Conservation (phyloP, 2,888 invertebrate species). For the Polia nebulosa region DNA sequence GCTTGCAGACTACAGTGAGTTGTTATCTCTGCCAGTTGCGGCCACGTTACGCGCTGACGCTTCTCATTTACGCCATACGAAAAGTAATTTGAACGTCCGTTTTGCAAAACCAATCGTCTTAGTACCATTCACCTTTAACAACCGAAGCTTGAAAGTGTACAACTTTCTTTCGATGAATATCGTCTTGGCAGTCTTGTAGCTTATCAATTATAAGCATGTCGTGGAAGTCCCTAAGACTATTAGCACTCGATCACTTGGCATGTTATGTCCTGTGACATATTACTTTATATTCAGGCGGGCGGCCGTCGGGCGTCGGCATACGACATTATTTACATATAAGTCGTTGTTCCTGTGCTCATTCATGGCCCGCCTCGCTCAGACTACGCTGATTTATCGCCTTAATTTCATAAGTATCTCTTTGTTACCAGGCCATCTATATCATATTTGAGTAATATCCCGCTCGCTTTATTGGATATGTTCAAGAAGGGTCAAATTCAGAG, state of each 20-base stretch:
- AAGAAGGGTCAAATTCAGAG: constrained; percentile 75
- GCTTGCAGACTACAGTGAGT: constrained; percentile 64
- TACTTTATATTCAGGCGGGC: constrained; percentile 85
- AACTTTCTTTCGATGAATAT: constrained; percentile 46
- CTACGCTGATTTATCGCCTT: constrained; percentile 88
- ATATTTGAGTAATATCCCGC: constrained; percentile 83
- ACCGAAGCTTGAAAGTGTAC: constrained; percentile 43
- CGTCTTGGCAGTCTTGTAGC: constrained; percentile 30
- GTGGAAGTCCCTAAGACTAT: constrained; percentile 69
- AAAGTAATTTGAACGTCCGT: constrained; percentile 79
- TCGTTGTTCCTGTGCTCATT: constrained; percentile 88
- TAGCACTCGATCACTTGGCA: constrained; percentile 77
- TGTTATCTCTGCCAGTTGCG: constrained; percentile 79
- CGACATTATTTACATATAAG: constrained; percentile 89
- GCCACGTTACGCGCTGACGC: constrained; percentile 83
- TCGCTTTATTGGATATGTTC: constrained; percentile 79
- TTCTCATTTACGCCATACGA: constrained; percentile 79
- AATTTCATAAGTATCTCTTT: constrained; percentile 91
- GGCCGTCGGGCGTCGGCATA: constrained; percentile 78
- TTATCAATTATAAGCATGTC: constrained; percentile 62
- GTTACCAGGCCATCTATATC: constrained; percentile 86
- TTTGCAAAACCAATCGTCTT: constrained; percentile 76
- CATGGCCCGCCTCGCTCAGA: constrained; percentile 81
- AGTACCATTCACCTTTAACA: constrained; percentile 59
- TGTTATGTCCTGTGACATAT: constrained; percentile 82